phyloP scores from a whole-genome alignment of 2,888 invertebrate species.

The Ectobius pallidus region DNA sequence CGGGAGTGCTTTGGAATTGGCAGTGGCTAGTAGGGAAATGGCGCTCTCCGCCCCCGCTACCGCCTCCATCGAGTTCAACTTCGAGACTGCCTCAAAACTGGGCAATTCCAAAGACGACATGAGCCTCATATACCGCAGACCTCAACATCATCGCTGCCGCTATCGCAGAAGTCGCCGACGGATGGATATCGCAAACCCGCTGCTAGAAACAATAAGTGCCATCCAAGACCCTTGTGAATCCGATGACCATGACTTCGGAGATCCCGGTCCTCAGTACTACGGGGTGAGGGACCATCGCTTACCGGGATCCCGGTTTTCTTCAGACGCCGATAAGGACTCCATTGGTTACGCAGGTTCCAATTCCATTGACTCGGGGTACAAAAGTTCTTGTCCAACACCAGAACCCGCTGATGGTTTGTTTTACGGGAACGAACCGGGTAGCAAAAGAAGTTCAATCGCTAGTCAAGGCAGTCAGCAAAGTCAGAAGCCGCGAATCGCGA shows the following conservation, averaged over 20 bases:
- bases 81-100: conserved; percentile 28
- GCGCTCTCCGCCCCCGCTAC: conserved; percentile 35
- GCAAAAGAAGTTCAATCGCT: conserved; percentile 45
- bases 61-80: conserved; percentile 34
- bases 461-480: conserved; percentile 42
- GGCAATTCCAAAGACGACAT: conserved; percentile 44
- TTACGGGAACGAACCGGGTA: conserved; percentile 45
- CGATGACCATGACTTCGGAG: conserved; percentile 44
- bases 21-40: conserved; percentile 33
- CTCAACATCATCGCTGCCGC: conserved; percentile 41
- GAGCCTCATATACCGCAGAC: conserved; percentile 41
- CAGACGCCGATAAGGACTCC: conserved; percentile 49
- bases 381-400: conserved; percentile 52
- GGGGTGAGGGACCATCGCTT: conserved; percentile 36
- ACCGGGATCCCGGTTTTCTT: conserved; percentile 29
- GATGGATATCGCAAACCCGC: conserved; percentile 47
- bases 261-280: conserved; percentile 17
- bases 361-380: conserved; percentile 52
- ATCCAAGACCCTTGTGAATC: conserved; percentile 48
- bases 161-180: conserved; percentile 41
- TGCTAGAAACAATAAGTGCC: conserved; percentile 52
- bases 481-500: conserved; percentile 49
- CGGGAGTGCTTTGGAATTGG: conserved; percentile 38
- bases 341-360: conserved; percentile 52
- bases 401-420: conserved; percentile 49